Conservation (phyloP, 2,888 invertebrate genomes). For the Pardosa pseudoannulata region DNA sequence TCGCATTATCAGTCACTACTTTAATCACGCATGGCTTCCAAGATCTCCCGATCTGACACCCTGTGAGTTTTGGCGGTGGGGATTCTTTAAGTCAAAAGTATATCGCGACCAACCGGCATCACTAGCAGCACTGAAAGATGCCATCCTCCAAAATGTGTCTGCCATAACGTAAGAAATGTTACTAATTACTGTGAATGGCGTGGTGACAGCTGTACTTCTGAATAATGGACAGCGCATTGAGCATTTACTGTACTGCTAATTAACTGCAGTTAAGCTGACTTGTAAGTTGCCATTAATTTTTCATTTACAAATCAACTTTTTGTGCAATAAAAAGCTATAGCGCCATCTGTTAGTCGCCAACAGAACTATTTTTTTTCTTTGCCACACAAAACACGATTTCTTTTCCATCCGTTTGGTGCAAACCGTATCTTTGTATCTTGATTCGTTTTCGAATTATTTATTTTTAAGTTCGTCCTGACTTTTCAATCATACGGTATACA, state of each 20-base stretch:
- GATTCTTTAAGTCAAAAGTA: slow-evolving; percentile 31
- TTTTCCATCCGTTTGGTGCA: slow-evolving; percentile 18
- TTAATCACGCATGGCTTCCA: background rate
- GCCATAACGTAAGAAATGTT: slow-evolving; percentile 14
- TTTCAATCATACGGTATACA: slow-evolving; percentile 21
- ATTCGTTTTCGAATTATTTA: slow-evolving; percentile 18
- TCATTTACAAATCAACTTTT: slow-evolving; percentile 7
- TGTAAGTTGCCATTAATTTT: slow-evolving; percentile 8
- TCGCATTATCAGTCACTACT: slow-evolving; percentile 9
- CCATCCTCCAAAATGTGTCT: slow-evolving; percentile 18
- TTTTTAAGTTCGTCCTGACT: slow-evolving; percentile 24
- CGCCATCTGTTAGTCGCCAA: slow-evolving; percentile 11
- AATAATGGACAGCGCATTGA: slow-evolving; percentile 26
- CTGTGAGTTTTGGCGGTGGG: slow-evolving; percentile 10
- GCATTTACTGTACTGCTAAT: slow-evolving; percentile 15
- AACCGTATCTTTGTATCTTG: slow-evolving; percentile 9
- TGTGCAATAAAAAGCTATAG: slow-evolving; percentile 5
- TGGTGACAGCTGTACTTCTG: slow-evolving; percentile 14
- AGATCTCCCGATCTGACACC: slow-evolving; percentile 20
- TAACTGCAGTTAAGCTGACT: background rate
- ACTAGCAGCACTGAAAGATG: slow-evolving; percentile 21
- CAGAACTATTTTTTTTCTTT: slow-evolving; percentile 7
- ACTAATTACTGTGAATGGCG: slow-evolving; percentile 2
- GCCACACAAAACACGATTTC: slow-evolving; percentile 15
- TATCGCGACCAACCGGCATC: slow-evolving; percentile 21